phyloP scores from a whole-genome alignment of 2,113 vertebrate genomes.

The Archilochus colubris region DNA sequence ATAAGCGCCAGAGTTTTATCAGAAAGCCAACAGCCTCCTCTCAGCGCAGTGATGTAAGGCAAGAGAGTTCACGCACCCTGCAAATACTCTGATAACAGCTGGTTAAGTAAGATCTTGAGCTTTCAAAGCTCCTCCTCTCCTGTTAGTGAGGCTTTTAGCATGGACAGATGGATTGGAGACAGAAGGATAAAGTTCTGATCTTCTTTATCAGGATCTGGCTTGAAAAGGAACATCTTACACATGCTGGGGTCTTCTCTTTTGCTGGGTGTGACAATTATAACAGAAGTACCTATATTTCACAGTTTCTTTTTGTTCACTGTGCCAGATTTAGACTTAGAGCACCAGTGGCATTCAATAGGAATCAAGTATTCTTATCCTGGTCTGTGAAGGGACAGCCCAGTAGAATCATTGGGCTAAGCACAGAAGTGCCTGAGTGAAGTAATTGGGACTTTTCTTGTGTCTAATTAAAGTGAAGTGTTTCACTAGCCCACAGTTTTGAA shows the following conservation, averaged over 20 bases:
- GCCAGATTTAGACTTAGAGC: background rate
- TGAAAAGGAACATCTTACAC: background rate
- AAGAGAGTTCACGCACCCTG: conserved; percentile 1
- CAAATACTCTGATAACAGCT: conserved; percentile 2
- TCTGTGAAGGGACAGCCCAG: background rate
- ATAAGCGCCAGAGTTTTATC: background rate
- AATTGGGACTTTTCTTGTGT: background rate
- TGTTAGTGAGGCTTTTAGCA: background rate
- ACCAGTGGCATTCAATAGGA: rapidly evolving
- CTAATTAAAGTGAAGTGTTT: background rate
- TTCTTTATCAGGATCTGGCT: background rate
- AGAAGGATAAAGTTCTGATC: background rate
- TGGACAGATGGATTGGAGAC: background rate
- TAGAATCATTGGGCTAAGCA: background rate
- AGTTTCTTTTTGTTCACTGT: background rate
- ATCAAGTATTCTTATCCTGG: background rate
- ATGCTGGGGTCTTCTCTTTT: background rate
- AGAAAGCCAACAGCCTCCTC: background rate
- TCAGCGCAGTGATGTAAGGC: background rate
- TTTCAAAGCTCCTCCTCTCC: background rate
- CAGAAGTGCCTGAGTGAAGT: background rate
- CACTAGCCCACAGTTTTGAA: background rate
- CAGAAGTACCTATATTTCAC: background rate
- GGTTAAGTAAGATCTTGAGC: conserved; percentile 25
- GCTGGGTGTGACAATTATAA: background rate